A percentile compares a stretch with the other conserved stretches of the same genome.
Evolutionary conservation across 2,113 vertebrate genomes (phyloP).

Genomic region (Mustela lutreola): DNA sequence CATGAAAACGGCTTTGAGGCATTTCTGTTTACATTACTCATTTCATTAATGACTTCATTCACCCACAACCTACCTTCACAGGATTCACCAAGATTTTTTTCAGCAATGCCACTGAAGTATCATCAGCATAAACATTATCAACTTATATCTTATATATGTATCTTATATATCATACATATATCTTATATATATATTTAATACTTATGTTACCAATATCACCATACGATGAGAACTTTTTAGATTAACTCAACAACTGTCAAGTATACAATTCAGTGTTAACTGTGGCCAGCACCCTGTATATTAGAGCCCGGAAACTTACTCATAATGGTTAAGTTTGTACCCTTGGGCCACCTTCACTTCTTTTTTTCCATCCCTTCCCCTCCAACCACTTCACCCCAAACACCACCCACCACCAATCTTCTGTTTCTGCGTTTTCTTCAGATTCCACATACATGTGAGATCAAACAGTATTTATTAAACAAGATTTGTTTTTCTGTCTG

Average conservation of each 20-base stretch:
- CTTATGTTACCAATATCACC: not conserved
- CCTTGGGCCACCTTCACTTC: not conserved
- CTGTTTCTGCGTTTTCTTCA: not conserved
- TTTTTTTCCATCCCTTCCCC: not conserved
- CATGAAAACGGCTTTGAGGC: not conserved
- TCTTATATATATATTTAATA: not conserved
- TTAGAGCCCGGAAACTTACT: not conserved
- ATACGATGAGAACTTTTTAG: not conserved
- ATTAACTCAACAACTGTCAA: not conserved
- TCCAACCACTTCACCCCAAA: not conserved
- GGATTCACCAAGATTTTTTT: not conserved
- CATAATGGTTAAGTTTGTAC: not conserved
- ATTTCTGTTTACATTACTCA: not conserved
- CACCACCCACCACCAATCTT: not conserved
- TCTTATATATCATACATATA: not conserved
- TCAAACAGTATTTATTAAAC: not conserved
- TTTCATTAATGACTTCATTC: not conserved
- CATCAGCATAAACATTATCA: not conserved
- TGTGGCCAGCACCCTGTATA: not conserved
- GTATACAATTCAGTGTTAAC: not conserved
- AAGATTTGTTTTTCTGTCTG: not conserved
- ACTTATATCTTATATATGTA: not conserved
- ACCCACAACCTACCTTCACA: not conserved
- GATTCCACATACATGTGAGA: not conserved
- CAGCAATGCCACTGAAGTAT: not conserved